Base-by-base conservation (phyloP, 2,888 invertebrate species). In the Trichopoda pennipes region DNA sequence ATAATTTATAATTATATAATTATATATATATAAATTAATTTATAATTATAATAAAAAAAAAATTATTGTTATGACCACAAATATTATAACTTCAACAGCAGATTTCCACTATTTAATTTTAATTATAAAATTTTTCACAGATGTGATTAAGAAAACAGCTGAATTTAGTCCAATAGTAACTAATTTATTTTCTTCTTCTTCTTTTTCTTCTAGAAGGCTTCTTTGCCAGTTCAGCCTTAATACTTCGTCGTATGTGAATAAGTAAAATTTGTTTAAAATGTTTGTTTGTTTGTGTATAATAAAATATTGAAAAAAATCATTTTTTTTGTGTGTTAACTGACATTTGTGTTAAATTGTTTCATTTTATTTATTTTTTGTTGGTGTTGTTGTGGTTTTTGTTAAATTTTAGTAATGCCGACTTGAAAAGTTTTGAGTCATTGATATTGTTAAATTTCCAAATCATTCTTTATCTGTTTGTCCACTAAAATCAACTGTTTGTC, bases 391-490 rank as follows among this genome's bases (percentile, higher is more conserved):
- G n/a, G n/a, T n/a, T n/a, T 66, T 58, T 42, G 21, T 28, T 60
- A 21, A 60, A 42, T 53, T 49, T 49, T 6, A 17, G 12, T n/a
- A 17, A 3, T 49, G 47, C 47, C 19, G 47, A 10, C 9, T 17
- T 80, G 61, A 49, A n/a, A n/a, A 61, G 56, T 64, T 69, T 81
- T 81, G 78, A 78, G 53, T 81, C 78, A 78, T 49, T 77, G 47
- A 58, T 70, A 78, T 49, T 77, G 47, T 64, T 70, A 47, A 28
- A 44, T 63, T 23, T 51, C 16, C 49, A 55, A 44, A 42, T 35
- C n/a, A 49, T 63, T 44, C 42, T 35, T 44, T 9, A 17, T 49
- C 28, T n/a, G 21, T 55, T 53, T 17, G 60, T 49, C 69, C 32
- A 42, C 23, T 21, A 21, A 58, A 63, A 44, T 14, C 23, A 47